phyloP scores from a whole-genome alignment of 2,797 vertebrate species.

The Ctenochaetus hawaiiensis region DNA sequence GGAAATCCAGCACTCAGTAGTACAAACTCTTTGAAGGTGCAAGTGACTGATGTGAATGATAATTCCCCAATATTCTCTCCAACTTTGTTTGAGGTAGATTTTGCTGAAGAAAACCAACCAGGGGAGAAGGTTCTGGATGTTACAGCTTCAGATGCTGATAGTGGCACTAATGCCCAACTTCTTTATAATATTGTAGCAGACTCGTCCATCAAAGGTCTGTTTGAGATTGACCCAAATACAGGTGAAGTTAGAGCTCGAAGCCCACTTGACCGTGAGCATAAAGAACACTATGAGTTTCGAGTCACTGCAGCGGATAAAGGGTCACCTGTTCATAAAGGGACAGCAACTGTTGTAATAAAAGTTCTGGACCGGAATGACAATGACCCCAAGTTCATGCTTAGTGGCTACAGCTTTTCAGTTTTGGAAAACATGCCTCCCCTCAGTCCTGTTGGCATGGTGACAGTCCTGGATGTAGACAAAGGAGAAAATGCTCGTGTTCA shows the following conservation, averaged over 20 bases:
- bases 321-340: conserved; percentile 94
- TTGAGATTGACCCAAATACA: conserved; percentile 93
- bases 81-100: conserved; percentile 92
- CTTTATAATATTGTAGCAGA: conserved; percentile 92
- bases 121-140: conserved; percentile 94
- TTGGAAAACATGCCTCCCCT: conserved; percentile 98
- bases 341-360: conserved; percentile 94
- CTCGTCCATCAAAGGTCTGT: conserved; percentile 92
- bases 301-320: conserved; percentile 96
- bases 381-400: conserved; percentile 99
- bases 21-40: conserved; percentile 97
- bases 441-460: conserved; percentile 99
- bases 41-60: conserved; percentile 96
- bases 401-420: conserved; percentile 98
- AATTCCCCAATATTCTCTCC: conserved; percentile 96
- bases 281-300: conserved; percentile 94
- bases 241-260: conserved; percentile 94
- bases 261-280: conserved; percentile 94
- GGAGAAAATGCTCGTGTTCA: conserved; percentile 94
- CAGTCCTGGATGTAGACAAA: conserved; percentile 96
- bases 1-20: conserved; percentile 98
- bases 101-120: conserved; percentile 95
- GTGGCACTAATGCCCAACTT: conserved; percentile 94
- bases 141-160: conserved; percentile 94
- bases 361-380: conserved; percentile 98